Base-by-base conservation (phyloP, 2,888 invertebrate genomes). In the Diarsia mendica region DNA sequence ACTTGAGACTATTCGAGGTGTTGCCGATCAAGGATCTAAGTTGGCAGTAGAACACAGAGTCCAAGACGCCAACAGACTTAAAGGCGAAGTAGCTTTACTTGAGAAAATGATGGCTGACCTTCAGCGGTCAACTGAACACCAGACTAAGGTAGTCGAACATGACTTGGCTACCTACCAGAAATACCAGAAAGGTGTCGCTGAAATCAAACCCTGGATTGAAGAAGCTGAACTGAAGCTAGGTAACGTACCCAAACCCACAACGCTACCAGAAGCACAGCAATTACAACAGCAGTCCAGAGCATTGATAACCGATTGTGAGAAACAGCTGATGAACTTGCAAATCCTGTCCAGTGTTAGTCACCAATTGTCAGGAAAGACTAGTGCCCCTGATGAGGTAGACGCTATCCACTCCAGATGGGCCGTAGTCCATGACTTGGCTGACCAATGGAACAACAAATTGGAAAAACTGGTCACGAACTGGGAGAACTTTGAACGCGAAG, bases 171-270 rank as follows among this genome's bases (percentile, higher is more conserved):
- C 98, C 84, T 99, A 98, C 98, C 98, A 98, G 90, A 97, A 97
- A 88, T 99, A 98, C 93, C 98, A 99, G 93, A 97, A 97, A 64
- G 98, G 97, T 73, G 97, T 99, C 49, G 97, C 98, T 78, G 97
- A 98, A 92, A 97, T 99, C 69, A 98, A 98, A 91, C 99, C 99
- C 0, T 98, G 99, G 98, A 97, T 99, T 74, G 98, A 99, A 92
- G 97, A 98, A 91, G 98, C 98, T 28, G 99, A 99, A 95, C 94
- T 97, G n/a, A 98, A 98, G 94, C 97, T 98, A 46, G 97, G 97
- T 28, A 97, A 97, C 80, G 97, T 97, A 13, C 97, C 98, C 9
- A 98, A 98, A 93, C 99, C 99, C 28, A 95, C 97, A 6, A 97
- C 97, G 63, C 95, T 99, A 71, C 97, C 97, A 82, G 99, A 99